These are phyloP conservation scores for Caenorhabditis brenneri DNA, from an alignment of 1,140 invertebrate genomes.

Conservation along the genomic window DNA sequence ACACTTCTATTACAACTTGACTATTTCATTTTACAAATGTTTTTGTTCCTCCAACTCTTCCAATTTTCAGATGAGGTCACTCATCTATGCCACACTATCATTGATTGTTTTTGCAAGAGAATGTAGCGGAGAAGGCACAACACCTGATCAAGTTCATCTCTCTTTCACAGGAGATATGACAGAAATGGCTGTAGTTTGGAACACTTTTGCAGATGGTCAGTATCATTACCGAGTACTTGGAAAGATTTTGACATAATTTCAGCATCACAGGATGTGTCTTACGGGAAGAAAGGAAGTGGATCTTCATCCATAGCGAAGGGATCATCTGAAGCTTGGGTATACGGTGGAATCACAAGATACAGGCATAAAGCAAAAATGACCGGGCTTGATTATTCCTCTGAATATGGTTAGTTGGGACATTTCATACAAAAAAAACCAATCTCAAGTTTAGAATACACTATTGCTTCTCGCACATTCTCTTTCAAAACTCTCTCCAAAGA, in stretches of 20 bases:
- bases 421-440: not conserved
- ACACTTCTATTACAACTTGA: not conserved
- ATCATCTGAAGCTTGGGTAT: slow-evolving; percentile 34
- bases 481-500: slow-evolving; percentile 56
- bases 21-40: not conserved
- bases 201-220: slow-evolving; percentile 47
- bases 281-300: not conserved
- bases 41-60: not conserved
- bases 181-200: slow-evolving; percentile 55
- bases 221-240: not conserved
- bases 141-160: slow-evolving; percentile 54
- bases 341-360: slow-evolving; percentile 46
- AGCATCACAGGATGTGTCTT: slow-evolving; percentile 19
- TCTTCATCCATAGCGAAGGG: not conserved
- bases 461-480: slow-evolving; percentile 51
- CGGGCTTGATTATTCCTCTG: slow-evolving; percentile 22
- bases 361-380: slow-evolving; percentile 49
- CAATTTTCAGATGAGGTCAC: not conserved
- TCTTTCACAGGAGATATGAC: slow-evolving; percentile 47
- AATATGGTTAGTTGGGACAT: slow-evolving; percentile 47
- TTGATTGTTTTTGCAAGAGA: not conserved
- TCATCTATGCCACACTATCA: no score
- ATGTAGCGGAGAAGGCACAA: not conserved
- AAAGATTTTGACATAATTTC: slow-evolving; percentile 10
- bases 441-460: slow-evolving; percentile 57